phyloP scores from a whole-genome alignment of 1,140 invertebrate genomes.

The Diorhabda carinulata region DNA sequence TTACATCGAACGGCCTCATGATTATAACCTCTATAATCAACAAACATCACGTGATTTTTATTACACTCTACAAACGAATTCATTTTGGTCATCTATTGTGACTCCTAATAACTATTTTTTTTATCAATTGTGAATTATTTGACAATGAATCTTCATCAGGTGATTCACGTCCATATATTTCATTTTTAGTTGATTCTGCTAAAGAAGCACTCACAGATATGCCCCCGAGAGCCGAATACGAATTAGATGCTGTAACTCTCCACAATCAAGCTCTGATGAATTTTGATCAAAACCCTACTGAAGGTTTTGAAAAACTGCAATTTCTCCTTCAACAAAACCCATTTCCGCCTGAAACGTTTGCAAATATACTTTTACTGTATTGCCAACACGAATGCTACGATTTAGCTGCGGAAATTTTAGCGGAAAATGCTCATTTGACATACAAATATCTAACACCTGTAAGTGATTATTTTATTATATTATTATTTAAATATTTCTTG shows the following conservation, averaged over 20 bases:
- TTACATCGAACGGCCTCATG: no score
- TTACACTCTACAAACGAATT: no score
- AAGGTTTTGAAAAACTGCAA: conserved; percentile 96
- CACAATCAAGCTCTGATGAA: conserved; percentile 98
- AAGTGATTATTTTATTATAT: conserved; percentile 34
- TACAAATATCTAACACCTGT: conserved; percentile 93
- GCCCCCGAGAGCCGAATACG: conserved; percentile 94
- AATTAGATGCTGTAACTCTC: conserved; percentile 95
- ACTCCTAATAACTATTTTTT: no score
- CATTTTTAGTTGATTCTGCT: conserved; percentile 73
- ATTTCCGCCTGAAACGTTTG: conserved; percentile 96
- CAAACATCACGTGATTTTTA: no score
- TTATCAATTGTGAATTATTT: no score
- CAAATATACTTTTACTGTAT: conserved; percentile 91
- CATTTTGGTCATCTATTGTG: no score
- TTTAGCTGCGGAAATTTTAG: conserved; percentile 94
- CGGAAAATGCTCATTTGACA: conserved; percentile 95
- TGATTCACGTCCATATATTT: no score
- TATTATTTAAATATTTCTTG: background rate
- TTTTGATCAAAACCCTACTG: conserved; percentile 82
- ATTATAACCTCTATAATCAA: no score
- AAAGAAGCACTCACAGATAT: conserved; percentile 95
- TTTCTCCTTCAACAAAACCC: conserved; percentile 94
- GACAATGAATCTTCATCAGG: no score
- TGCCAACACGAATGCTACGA: conserved; percentile 98